These are phyloP conservation scores for Bovichtus variegatus DNA, from an alignment of 2,797 vertebrate species.

Conservation along the genomic window DNA sequence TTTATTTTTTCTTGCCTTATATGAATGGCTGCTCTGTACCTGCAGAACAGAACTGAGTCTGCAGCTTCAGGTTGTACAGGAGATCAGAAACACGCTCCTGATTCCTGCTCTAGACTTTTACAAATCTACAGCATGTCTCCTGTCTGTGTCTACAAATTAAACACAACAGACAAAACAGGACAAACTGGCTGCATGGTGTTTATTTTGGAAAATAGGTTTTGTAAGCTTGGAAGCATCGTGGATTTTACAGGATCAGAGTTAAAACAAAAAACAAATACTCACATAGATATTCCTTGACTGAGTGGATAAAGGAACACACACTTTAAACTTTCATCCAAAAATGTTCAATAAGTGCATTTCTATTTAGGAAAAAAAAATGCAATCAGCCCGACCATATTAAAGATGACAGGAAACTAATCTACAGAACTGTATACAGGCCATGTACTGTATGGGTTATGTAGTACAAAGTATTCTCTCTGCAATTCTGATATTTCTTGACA, in stretches of 20 bases:
- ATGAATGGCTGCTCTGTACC: conserved; percentile 39
- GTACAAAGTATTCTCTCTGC: neutral
- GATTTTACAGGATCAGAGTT: conserved; percentile 3
- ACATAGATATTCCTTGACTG: neutral
- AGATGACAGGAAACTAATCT: neutral
- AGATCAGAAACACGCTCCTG: neutral
- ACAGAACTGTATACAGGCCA: neutral
- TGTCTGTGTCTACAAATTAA: neutral
- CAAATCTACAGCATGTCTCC: neutral
- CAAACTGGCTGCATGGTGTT: conserved; percentile 9
- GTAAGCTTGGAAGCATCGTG: conserved; percentile 1
- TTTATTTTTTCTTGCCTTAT: conserved; percentile 37
- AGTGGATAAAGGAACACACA: neutral
- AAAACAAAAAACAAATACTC: conserved; percentile 33
- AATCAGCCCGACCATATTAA: neutral
- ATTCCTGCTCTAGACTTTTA: neutral
- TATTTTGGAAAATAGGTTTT: neutral
- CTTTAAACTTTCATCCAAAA: neutral
- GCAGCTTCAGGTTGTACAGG: neutral
- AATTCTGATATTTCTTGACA: too few species aligned
- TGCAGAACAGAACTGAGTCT: neutral
- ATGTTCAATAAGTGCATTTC: neutral
- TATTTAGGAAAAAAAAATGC: neutral
- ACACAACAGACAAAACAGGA: neutral
- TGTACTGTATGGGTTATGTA: neutral